Base-by-base conservation (phyloP, 2,113 vertebrate genomes). In the Dipodomys merriami region DNA sequence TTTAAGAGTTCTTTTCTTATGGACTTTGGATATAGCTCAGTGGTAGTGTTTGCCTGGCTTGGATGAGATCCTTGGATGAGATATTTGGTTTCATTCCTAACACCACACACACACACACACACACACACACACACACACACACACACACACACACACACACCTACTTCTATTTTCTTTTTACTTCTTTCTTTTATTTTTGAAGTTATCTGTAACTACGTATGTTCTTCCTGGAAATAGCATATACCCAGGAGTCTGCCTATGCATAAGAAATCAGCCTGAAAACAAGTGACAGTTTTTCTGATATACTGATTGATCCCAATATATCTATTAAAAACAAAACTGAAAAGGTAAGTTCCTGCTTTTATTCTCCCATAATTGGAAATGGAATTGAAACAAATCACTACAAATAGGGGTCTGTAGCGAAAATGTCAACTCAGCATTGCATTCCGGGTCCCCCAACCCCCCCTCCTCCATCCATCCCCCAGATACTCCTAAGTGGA, bases 351-450 rank as follows among this genome's bases (percentile, higher is more conserved):
- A 4, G 0, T 23, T 46, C n/a, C 62, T 73, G 9, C 27, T 53
- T 95, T 86, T 94, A 96, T 46, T 19, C 76, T 69, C 15, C 27
- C 79, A 53, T 90, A 49, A 95, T 91, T 92, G 81, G 44, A 94
- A 94, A 92, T 57, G 4, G 0, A 94, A 53, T 83, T 93, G 60
- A 95, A 93, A 87, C 77, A 95, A 96, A 97, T 94, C 60, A 18
- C n/a, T 94, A 73, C 95, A 96, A 95, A 49, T 10, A 12, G 1
- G 46, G 1, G 10, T 46, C 88, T 62, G 30, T 83, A 79, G 76
- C 74, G 82, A 89, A 96, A 97, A 87, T 74, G 77, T 93, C 86
- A 93, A 89, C 74, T 97, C 91, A 93, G 91, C 94, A 68, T 91
- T 95, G 39, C 53, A 82, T 92, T 74, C 35, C 27, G 4, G 11